phyloP scores from a whole-genome alignment of 2,797 vertebrate species.

The Emys orbicularis region DNA sequence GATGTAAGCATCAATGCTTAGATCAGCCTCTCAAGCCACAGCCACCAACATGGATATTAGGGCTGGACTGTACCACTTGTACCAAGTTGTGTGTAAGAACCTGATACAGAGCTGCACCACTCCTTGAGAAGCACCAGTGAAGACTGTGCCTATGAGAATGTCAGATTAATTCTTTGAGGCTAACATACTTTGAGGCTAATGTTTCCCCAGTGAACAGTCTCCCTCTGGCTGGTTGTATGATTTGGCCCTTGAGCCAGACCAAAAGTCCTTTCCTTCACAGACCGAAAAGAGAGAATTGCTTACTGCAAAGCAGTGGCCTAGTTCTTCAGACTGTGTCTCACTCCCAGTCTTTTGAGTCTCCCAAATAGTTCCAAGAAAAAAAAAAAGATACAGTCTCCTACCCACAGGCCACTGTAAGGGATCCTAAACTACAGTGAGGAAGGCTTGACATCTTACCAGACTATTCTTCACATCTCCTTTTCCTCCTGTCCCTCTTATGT shows the following conservation, averaged over 20 bases:
- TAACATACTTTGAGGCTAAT: background rate
- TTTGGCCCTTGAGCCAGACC: background rate
- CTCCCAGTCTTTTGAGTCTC: background rate
- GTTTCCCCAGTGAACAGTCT: background rate
- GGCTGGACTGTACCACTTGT: no score
- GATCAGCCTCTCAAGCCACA: background rate
- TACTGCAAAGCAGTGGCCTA: background rate
- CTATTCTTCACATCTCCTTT: background rate
- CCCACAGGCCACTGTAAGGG: background rate
- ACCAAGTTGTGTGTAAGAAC: background rate
- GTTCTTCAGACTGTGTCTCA: background rate
- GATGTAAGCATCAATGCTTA: background rate
- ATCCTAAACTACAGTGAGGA: background rate
- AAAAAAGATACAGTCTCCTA: background rate
- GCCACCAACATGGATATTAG: background rate
- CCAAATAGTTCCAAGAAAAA: background rate
- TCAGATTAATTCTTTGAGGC: background rate
- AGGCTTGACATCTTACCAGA: background rate
- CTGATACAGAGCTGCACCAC: background rate
- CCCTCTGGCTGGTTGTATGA: background rate
- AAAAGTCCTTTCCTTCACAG: background rate
- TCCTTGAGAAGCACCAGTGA: background rate
- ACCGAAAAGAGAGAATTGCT: background rate
- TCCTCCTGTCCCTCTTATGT: background rate
- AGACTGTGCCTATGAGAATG: background rate